phyloP scores from a whole-genome alignment of 1,140 invertebrate genomes.

The Drosophila ohnishii region DNA sequence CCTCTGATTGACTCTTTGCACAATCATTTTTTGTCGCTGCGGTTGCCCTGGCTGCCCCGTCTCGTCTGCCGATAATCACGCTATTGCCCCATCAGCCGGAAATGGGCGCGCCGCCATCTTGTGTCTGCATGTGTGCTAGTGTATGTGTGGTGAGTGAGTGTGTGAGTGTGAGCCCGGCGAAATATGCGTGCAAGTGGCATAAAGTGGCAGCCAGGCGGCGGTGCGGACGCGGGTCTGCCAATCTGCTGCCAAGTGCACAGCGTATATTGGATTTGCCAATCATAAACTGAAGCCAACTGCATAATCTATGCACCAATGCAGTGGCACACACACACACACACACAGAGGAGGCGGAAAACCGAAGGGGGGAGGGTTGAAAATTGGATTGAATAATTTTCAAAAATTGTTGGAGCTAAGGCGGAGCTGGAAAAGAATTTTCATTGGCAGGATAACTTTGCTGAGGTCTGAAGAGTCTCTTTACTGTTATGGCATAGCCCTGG shows the following conservation, averaged over 20 bases:
- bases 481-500: neutral
- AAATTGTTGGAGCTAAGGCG: neutral
- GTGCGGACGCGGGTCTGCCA: constrained; percentile 41
- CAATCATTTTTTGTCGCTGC: constrained; percentile 60
- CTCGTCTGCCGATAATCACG: constrained; percentile 75
- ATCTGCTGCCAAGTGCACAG: constrained; percentile 76
- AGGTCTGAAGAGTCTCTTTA: neutral
- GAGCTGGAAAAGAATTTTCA: neutral
- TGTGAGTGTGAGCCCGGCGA: constrained; percentile 43
- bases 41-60: constrained; percentile 57
- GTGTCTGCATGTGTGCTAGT: constrained; percentile 49
- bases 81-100: constrained; percentile 76
- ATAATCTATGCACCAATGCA: constrained; percentile 76
- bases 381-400: constrained; percentile 38
- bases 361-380: constrained; percentile 14
- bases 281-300: constrained; percentile 80
- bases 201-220: constrained; percentile 61
- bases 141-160: neutral
- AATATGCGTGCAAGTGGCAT: constrained; percentile 77
- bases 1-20: neutral
- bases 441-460: neutral
- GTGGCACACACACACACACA: constrained; percentile 45
- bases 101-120: constrained; percentile 75
- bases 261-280: constrained; percentile 80
- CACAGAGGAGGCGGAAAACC: neutral